Evolutionary conservation across 2,888 invertebrate genomes (phyloP), one percentile per base, ranked within the genome.

Genomic region (Rhaphigaster nebulosa): DNA sequence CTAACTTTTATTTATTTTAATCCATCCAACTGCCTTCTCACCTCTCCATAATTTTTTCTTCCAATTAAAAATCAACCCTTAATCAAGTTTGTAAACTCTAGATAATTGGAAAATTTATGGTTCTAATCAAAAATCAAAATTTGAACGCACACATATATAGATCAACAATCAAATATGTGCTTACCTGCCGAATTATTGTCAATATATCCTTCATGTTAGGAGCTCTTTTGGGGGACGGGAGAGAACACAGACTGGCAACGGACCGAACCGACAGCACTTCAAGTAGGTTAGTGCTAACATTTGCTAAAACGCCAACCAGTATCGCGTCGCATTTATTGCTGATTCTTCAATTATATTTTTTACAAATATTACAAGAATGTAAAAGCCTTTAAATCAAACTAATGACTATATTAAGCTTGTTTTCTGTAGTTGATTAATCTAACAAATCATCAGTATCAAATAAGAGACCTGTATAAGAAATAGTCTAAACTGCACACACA

Each of bases 271-370:
- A 38, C 18, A 20, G 1, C 8, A 23, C 23, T 80, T 50, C 84
- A 84, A 84, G 84, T 84, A n/a, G 84, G 84, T 84, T 45, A 84
- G 15, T 84, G 84, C 84, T 41, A 80, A 84, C 84, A 84, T 20
- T 84, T 45, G 84, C 84, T 45, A 41, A 84, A 84, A 45, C 45
- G n/a, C 26, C n/a, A n/a, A 13, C 45, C 45, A 84, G 84, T n/a
- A 45, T 84, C 84, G n/a, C 84, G 8, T 84, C 26, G 45, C 45
- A 50, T 84, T 84, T 84, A 45, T 50, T 84, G 84, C 84, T 84
- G 84, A 84, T 50, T 2, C n/a, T 26, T 76, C 65, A 65, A 18
- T 65, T 38, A 34, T 34, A 34, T 34, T 70, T 70, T 70, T 3
- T 34, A 13, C 34, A 70, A 70, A 70, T 70, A 70, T 70, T 70